Percentiles rank a stretch among this genome's conserved stretches.
Evolutionary conservation across 2,888 invertebrate genomes (phyloP).

Genomic region (Alitta virens): DNA sequence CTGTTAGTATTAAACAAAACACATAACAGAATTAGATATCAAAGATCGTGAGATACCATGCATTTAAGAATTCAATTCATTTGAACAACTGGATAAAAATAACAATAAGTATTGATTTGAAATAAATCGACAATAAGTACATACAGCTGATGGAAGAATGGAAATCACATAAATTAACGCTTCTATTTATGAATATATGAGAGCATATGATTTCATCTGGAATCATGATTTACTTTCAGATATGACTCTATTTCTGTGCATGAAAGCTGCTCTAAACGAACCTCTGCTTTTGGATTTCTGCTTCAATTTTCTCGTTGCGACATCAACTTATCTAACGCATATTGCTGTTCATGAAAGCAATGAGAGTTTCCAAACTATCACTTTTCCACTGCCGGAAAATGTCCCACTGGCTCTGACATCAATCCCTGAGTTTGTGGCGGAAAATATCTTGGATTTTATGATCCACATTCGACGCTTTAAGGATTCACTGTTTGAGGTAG

Average conservation of each 20-base stretch:
- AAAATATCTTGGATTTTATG: constrained; percentile 81
- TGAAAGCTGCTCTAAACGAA: constrained; percentile 70
- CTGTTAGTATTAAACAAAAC: too few relatives aligned
- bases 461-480: constrained; percentile 63
- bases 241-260: constrained; percentile 48
- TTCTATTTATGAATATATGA: too few relatives aligned
- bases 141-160: too few relatives aligned
- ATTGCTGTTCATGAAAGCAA: constrained; percentile 63
- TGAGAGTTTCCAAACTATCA: constrained; percentile 38
- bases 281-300: constrained; percentile 71
- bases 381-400: constrained; percentile 47
- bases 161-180: too few relatives aligned
- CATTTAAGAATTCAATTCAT: too few relatives aligned
- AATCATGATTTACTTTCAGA: constrained; percentile 39
- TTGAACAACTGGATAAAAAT: too few relatives aligned
- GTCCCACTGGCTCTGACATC: constrained; percentile 58
- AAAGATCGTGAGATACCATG: too few relatives aligned
- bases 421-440: constrained; percentile 85
- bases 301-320: constrained; percentile 75
- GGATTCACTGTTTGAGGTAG: constrained; percentile 50
- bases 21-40: too few relatives aligned
- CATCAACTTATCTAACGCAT: constrained; percentile 82
- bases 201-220: too few relatives aligned
- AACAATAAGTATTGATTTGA: too few relatives aligned
- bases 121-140: too few relatives aligned